phyloP scores from a whole-genome alignment of 2,888 invertebrate genomes.

The Phengaris alcon region DNA sequence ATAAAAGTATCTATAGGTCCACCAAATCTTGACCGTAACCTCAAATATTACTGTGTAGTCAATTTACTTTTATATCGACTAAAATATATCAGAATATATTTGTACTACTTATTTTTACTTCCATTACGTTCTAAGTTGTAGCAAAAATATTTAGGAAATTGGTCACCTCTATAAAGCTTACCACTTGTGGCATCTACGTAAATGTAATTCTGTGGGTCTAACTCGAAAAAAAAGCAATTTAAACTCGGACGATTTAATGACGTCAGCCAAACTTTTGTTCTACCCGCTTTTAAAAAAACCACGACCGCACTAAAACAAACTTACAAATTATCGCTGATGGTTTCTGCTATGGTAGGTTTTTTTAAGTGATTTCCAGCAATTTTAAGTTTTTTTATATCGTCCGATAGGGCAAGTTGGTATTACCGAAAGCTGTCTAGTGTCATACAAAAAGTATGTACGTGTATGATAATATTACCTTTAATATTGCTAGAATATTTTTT shows the following conservation, averaged over 20 bases:
- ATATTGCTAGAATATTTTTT: background rate
- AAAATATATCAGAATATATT: too few relatives aligned
- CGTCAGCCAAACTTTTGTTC: constrained; percentile 65
- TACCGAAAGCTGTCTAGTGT: too few relatives aligned
- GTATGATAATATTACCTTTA: background rate
- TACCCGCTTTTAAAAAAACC: constrained; percentile 55
- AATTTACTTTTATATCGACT: too few relatives aligned
- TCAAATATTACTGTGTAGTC: too few relatives aligned
- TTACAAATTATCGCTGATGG: constrained; percentile 59
- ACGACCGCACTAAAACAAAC: constrained; percentile 75
- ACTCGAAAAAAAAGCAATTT: constrained; percentile 61
- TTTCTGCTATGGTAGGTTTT: constrained; percentile 49
- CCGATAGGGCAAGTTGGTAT: constrained; percentile 43
- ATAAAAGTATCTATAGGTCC: too few relatives aligned
- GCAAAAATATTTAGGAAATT: too few relatives aligned
- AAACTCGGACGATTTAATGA: constrained; percentile 63
- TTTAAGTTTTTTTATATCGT: constrained; percentile 24
- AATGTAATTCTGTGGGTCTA: background rate
- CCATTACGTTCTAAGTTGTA: too few relatives aligned
- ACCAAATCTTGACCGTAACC: too few relatives aligned
- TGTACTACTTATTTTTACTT: too few relatives aligned
- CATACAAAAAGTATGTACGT: too few relatives aligned
- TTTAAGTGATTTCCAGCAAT: background rate
- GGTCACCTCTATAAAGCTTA: too few relatives aligned
- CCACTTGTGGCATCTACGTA: background rate